A percentile compares a stretch with the other conserved stretches of the same genome.
These are phyloP conservation scores for Agraylea sexmaculata DNA, from an alignment of 1,140 invertebrate genomes.

Conservation along the genomic window DNA sequence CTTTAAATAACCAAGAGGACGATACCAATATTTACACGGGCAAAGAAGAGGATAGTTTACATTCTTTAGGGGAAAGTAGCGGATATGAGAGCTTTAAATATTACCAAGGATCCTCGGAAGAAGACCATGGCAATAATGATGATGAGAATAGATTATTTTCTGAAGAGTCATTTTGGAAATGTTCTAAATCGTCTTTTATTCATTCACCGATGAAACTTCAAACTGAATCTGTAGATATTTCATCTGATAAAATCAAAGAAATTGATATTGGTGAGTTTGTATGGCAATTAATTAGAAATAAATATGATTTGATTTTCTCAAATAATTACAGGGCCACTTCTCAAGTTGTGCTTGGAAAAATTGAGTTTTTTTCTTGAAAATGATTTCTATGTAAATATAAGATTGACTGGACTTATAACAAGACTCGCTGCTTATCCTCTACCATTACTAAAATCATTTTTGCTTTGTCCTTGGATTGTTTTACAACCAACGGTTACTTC, in stretches of 20 bases:
- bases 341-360: constrained; percentile 70
- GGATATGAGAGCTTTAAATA: constrained; percentile 73
- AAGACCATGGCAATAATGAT: constrained; percentile 15
- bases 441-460: constrained; percentile 72
- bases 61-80: constrained; percentile 68
- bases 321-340: constrained; percentile 58
- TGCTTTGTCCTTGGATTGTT: constrained; percentile 76
- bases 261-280: neutral
- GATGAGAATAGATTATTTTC: constrained; percentile 24
- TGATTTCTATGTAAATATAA: constrained; percentile 76
- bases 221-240: too few relatives aligned
- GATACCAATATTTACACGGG: constrained; percentile 22
- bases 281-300: neutral
- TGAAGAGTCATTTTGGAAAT: constrained; percentile 34
- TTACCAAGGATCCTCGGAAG: constrained; percentile 23
- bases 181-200: constrained; percentile 21
- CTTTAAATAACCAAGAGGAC: constrained; percentile 12
- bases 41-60: constrained; percentile 46
- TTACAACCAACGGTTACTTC: constrained; percentile 84
- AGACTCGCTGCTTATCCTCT: constrained; percentile 80
- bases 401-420: constrained; percentile 78
- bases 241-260: neutral
- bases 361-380: constrained; percentile 77
- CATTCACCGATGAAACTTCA: neutral
- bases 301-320: neutral